Base-by-base conservation (phyloP, 2,113 vertebrate genomes). In the Leuciscus idus region DNA sequence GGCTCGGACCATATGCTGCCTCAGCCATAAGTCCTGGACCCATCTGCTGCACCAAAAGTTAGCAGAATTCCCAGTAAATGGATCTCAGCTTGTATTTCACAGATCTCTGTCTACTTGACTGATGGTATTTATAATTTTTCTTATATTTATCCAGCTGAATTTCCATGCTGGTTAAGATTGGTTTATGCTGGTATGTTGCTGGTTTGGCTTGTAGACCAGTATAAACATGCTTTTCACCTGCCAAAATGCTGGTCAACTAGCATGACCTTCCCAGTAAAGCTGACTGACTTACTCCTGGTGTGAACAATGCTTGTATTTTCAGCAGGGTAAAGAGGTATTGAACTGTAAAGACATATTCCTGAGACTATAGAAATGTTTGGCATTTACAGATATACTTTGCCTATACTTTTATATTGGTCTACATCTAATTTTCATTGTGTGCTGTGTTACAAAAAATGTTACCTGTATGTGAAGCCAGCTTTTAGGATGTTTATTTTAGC, bases 1-100 rank as follows among this genome's bases (percentile, higher is more conserved):
- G 15, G 61, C 19, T 17, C 33, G 26, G 39, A 23, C 39, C 86
- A 84, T 75, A 72, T 80, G 86, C 83, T 83, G 48, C 48, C 50
- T 57, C 21, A 39, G 26, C 39, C 74, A 21, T 26, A 85, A 66
- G 43, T 30, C 10, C 15, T 78, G 10, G 13, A 84, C 26, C 50
- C 75, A 73, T 73, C 74, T 73, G 75, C 61, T 84, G 43, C 61
- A 23, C 52, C 70, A 50, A 33, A 57, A 59, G 76, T 72, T 13
- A 36, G 23, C 33, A 59, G 23, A 64, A 64, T 64, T 82, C 46
- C 61, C 30, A 85, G 76, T 39, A 79, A 70, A 55, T 85, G 75
- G 10, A 55, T 19, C 61, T 68, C 76, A 26, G 61, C n/a, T 70
- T 78, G 46, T 30, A 8, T 55, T 85, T 80, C 48, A 85, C 57